Percentiles rank a stretch among this genome's conserved stretches.
phyloP scores from a whole-genome alignment of 2,113 vertebrate genomes.

The Arvicanthis niloticus region DNA sequence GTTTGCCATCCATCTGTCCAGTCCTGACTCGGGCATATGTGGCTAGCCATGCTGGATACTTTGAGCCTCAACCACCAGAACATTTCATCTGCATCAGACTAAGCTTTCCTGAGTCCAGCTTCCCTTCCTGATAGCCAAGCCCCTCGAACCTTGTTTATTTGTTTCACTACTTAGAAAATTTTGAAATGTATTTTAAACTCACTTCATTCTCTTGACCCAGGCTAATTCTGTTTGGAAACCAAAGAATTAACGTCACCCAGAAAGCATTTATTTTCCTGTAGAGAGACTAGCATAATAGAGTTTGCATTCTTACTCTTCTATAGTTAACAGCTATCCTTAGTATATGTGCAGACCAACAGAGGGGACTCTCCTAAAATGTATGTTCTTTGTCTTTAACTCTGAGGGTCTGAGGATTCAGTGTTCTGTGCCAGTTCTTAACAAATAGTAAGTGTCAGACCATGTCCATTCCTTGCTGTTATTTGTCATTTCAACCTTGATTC shows the following conservation, averaged over 20 bases:
- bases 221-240: constrained; percentile 33
- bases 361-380: background rate
- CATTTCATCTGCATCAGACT: background rate
- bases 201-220: background rate
- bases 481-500: background rate
- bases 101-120: background rate
- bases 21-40: background rate
- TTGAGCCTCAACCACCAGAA: fast-evolving
- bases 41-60: background rate
- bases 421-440: constrained; percentile 1
- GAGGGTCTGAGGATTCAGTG: too few relatives aligned
- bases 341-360: background rate
- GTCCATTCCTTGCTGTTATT: background rate
- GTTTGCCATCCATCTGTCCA: background rate
- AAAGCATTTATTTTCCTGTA: constrained; percentile 15
- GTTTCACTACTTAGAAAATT: background rate
- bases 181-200: constrained; percentile 38
- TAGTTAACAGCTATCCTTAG: background rate
- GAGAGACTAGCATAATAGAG: constrained; percentile 19
- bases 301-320: background rate
- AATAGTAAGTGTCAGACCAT: constrained; percentile 7
- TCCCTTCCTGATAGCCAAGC: background rate
- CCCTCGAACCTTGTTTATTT: background rate
- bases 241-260: constrained; percentile 9
- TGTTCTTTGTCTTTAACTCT: constrained; percentile 35